A percentile compares a stretch with the other conserved stretches of the same genome.
These are phyloP conservation scores for Haliaeetus leucogaster DNA, from an alignment of 2,113 vertebrate genomes.

Conservation along the genomic window DNA sequence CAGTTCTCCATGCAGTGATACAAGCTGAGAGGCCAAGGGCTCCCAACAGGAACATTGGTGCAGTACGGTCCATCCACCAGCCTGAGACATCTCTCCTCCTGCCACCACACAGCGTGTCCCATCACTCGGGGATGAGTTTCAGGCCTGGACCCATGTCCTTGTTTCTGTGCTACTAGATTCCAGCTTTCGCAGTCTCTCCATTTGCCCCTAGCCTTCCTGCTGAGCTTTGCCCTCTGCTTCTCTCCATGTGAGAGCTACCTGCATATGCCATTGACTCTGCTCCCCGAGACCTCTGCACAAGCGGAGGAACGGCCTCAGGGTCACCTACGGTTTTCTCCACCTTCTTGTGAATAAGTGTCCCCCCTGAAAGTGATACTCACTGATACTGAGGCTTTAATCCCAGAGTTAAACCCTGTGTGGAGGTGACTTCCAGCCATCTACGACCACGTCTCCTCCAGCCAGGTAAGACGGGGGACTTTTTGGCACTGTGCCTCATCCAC, in stretches of 20 bases:
- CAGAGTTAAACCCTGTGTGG: rapidly evolving
- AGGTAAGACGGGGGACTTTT: not conserved
- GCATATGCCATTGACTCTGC: not conserved
- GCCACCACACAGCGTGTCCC: not conserved
- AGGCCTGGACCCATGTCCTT: not conserved
- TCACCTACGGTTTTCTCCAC: not conserved
- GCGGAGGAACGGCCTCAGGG: not conserved
- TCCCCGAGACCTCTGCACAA: not conserved
- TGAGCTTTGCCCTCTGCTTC: not conserved
- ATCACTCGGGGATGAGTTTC: not conserved
- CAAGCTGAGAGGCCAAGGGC: not conserved
- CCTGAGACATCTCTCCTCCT: not conserved
- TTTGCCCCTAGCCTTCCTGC: not conserved
- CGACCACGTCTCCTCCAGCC: not conserved
- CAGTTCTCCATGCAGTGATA: not conserved
- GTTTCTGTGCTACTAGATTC: not conserved
- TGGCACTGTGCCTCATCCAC: not conserved
- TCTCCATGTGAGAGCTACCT: not conserved
- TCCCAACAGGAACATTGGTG: not conserved
- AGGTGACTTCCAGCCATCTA: not conserved
- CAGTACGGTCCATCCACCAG: not conserved
- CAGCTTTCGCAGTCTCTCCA: not conserved
- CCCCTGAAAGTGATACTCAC: not conserved
- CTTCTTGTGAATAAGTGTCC: not conserved
- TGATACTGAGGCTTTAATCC: not conserved